Percentiles rank a stretch among this genome's conserved stretches.
These are phyloP conservation scores for Chelon auratus DNA, from an alignment of 2,797 vertebrate species.

Conservation along the genomic window DNA sequence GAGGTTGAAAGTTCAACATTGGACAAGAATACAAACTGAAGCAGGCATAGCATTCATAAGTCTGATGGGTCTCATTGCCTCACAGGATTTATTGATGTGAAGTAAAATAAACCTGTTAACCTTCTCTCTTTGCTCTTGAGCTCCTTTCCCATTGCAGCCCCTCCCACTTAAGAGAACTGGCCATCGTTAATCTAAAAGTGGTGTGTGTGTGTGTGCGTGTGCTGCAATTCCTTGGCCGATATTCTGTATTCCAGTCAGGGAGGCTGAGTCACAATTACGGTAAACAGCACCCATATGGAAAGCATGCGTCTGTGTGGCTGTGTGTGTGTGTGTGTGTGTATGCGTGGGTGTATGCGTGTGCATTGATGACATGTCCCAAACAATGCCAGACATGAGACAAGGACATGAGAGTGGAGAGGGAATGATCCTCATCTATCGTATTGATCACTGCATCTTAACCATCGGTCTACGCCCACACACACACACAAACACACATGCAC, in stretches of 20 bases:
- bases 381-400: conserved; percentile 56
- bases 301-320: neutral
- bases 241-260: conserved; percentile 54
- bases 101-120: conserved; percentile 41
- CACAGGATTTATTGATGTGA: conserved; percentile 35
- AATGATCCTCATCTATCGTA: conserved; percentile 60
- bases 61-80: conserved; percentile 26
- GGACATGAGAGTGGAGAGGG: conserved; percentile 50
- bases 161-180: no score
- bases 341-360: conserved; percentile 8
- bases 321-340: neutral
- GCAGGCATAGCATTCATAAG: conserved; percentile 1
- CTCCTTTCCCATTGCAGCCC: no score
- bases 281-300: conserved; percentile 36
- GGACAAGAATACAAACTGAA: no score
- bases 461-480: neutral
- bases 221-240: conserved; percentile 8
- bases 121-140: neutral
- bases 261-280: conserved; percentile 66
- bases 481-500: neutral
- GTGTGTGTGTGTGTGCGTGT: neutral
- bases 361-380: conserved; percentile 52
- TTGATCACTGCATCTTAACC: conserved; percentile 53
- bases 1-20: no score
- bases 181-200: no score